Base-by-base conservation (phyloP, 2,888 invertebrate species). In the Apeira syringaria region DNA sequence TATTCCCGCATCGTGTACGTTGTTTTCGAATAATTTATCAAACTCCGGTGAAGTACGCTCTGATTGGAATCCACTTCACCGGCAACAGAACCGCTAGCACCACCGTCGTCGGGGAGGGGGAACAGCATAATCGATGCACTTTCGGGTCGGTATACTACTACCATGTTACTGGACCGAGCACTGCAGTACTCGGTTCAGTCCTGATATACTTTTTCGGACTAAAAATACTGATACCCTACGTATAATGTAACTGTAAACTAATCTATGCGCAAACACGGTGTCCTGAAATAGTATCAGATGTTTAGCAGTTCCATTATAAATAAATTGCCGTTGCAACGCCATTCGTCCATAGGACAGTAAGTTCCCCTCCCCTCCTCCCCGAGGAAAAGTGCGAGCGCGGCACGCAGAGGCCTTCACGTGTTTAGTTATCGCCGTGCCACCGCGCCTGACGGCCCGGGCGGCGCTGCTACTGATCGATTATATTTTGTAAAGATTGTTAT, bases 401-500 rank as follows among this genome's bases (percentile, higher is more conserved):
- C 58, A 61, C 57, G 63, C 67, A 70, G 80, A 75, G 80, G 80
- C 81, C 80, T 80, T 77, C 74, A 68, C 64, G 5, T 27, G 66
- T 77, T 73, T 68, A 61, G 56, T 27, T 27, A 17, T 13, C 17
- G 17, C 29, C 17, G 17, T 54, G 59, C 55, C 61, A n/a, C n/a
- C n/a, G n/a, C n/a, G 59, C 34, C 54, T 47, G 47, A 24, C 39
- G 50, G 30, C 45, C 43, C 10, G 43, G 35, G 43, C 42, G 29
- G 38, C 57, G 60, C 54, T 63, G 48, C 42, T 52, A 53, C 53
- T 47, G 67, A 76, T 72, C 76, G 65, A 74, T 85, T 82, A 79
- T 84, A 85, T 87, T 87, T 86, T 87, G 74, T 85, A 87, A 84
- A 80, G 77, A 80, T 84, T 84, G 86, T 87, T 87, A 85, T 84